Evolutionary conservation across 2,888 invertebrate genomes (phyloP).

Genomic region (Eumacrocentrus americanus): DNA sequence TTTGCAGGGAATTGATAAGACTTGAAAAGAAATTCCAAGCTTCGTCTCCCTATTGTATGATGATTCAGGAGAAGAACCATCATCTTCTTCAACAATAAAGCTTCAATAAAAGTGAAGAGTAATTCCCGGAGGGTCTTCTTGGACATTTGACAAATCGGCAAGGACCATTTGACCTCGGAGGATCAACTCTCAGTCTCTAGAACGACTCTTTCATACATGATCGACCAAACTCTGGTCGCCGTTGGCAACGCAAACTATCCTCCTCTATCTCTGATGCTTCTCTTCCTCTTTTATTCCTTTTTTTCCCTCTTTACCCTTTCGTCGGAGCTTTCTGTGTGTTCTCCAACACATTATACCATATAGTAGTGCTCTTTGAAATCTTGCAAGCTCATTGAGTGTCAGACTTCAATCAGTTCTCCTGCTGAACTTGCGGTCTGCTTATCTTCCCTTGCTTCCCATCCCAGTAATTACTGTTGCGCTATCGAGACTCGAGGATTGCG

Average conservation of each 20-base stretch:
- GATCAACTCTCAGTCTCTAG: constrained; percentile 19
- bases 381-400: background rate
- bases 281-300: background rate
- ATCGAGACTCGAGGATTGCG: constrained; percentile 1
- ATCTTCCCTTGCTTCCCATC: constrained; percentile 7
- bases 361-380: background rate
- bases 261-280: background rate
- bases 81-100: constrained; percentile 9
- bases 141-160: constrained; percentile 9
- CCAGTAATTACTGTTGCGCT: constrained; percentile 6
- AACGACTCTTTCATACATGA: constrained; percentile 21
- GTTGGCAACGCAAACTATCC: constrained; percentile 27
- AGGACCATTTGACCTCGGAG: constrained; percentile 9
- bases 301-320: background rate
- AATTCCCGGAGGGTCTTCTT: constrained; percentile 3
- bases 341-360: background rate
- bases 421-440: constrained; percentile 9
- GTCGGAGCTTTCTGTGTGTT: background rate
- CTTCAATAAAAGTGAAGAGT: background rate
- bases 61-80: too few species aligned
- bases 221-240: constrained; percentile 39
- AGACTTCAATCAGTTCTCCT: constrained; percentile 15
- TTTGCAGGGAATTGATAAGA: constrained; percentile 61
- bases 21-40: constrained; percentile 61
- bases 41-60: too few species aligned